A percentile compares a stretch with the other conserved stretches of the same genome.
Evolutionary conservation across 2,113 vertebrate genomes (phyloP).

Genomic region (Eolophus roseicapilla): DNA sequence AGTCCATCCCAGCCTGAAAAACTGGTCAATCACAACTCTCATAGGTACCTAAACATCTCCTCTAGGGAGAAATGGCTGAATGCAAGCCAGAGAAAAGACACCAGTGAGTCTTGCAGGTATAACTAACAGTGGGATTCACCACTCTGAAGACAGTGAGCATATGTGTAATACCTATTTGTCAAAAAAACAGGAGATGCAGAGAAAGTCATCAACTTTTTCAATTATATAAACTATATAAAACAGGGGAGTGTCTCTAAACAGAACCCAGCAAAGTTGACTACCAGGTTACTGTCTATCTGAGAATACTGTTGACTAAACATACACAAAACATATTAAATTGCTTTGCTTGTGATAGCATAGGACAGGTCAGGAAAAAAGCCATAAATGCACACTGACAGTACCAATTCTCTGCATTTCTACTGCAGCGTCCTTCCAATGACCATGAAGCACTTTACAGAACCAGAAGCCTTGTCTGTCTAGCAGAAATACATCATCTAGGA

Average conservation of each 20-base stretch:
- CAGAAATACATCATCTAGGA: background rate
- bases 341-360: background rate
- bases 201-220: background rate
- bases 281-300: background rate
- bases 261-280: background rate
- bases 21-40: background rate
- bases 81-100: background rate
- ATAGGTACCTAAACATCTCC: background rate
- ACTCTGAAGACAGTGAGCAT: background rate
- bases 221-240: background rate
- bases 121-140: background rate
- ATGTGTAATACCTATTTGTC: background rate
- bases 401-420: background rate
- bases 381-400: background rate
- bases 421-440: background rate
- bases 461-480: background rate
- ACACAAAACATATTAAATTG: background rate
- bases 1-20: background rate
- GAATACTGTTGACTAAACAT: background rate
- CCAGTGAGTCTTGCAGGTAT: background rate
- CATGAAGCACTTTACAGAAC: background rate
- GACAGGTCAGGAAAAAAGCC: background rate
- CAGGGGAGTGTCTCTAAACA: background rate
- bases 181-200: background rate
- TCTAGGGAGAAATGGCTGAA: background rate